These are phyloP conservation scores for Prunella himalayana DNA, from an alignment of 2,113 vertebrate genomes.

Conservation along the genomic window DNA sequence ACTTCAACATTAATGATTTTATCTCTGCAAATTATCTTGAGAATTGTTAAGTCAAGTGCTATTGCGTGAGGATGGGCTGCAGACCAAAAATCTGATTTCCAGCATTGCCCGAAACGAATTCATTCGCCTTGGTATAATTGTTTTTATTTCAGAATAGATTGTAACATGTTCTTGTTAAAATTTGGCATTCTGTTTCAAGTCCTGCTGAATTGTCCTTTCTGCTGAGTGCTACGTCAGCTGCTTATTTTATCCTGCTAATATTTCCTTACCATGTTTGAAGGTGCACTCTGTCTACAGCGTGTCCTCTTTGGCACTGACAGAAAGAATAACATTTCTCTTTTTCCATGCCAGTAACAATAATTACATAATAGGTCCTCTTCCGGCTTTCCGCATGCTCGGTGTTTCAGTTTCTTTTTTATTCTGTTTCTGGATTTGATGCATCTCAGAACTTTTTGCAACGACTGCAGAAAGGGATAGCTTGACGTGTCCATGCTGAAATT, in stretches of 20 bases:
- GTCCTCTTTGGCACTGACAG: neutral
- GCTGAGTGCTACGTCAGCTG: neutral
- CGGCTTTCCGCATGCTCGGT: neutral
- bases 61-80: neutral
- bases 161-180: neutral
- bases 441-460: neutral
- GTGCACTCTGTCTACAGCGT: neutral
- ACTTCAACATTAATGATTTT: neutral
- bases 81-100: neutral
- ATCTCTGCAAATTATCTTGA: neutral
- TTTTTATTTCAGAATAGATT: neutral
- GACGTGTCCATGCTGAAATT: neutral
- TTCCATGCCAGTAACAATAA: neutral
- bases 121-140: neutral
- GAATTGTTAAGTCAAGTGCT: neutral
- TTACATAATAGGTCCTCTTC: neutral
- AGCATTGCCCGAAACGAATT: neutral
- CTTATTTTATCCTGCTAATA: neutral
- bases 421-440: neutral
- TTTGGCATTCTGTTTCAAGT: neutral
- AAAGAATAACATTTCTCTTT: neutral
- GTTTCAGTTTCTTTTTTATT: neutral
- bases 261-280: neutral
- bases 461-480: neutral
- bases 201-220: neutral